Evolutionary conservation across 2,888 invertebrate genomes (phyloP).

Genomic region (Anoplius nigerrimus): DNA sequence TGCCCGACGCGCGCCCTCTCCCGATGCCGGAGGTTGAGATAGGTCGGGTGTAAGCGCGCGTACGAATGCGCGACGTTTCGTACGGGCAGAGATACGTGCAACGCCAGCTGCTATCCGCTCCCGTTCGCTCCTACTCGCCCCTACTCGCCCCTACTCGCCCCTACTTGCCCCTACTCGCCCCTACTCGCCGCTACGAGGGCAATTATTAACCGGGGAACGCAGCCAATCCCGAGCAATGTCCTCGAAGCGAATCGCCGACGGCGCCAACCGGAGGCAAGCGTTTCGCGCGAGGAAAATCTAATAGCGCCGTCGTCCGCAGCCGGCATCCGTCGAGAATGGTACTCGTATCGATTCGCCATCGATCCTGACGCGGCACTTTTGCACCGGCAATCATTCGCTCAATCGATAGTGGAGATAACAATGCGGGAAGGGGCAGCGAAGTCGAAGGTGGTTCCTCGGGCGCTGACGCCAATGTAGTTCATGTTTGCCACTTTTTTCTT

Average conservation of each 20-base stretch:
- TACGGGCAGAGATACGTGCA: constrained; percentile 20
- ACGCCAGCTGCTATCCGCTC: constrained; percentile 14
- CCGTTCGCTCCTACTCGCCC: no score
- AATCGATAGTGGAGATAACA: no score
- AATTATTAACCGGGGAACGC: constrained; percentile 43
- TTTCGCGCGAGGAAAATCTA: not conserved
- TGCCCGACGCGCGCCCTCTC: constrained; percentile 58
- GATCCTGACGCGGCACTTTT: constrained; percentile 4
- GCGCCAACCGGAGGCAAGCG: not conserved
- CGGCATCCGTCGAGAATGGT: no score
- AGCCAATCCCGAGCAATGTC: constrained; percentile 23
- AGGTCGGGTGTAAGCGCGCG: constrained; percentile 52
- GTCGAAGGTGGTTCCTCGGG: no score
- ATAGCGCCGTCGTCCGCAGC: no score
- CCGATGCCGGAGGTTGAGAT: constrained; percentile 65
- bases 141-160: no score
- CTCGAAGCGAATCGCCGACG: constrained; percentile 17
- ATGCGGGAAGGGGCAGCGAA: no score
- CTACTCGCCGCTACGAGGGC: no score
- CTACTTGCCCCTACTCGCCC: no score
- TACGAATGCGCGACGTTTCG: constrained; percentile 33
- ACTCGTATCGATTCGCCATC: not conserved
- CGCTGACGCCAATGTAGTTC: not conserved
- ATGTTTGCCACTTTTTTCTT: no score
- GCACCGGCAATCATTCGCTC: not conserved